Base-by-base conservation (phyloP, 2,797 vertebrate species). In the Alfaro cultratus region DNA sequence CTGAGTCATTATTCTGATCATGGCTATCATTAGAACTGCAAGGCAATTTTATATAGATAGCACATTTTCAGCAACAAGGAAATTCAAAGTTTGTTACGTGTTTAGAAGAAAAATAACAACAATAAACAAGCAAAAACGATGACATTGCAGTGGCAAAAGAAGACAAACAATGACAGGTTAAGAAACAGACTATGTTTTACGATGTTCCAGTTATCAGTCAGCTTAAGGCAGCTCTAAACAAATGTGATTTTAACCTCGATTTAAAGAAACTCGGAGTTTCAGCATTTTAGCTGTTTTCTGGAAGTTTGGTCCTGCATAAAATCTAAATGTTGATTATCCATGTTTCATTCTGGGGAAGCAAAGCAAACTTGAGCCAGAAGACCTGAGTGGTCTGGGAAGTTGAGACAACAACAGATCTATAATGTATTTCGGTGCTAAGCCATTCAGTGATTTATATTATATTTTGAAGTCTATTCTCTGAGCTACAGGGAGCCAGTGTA, bases 11-110 rank as follows among this genome's bases (percentile, higher is more conserved):
- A 72, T 77, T 80, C 49, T 67, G 57, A 49, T 83, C 46, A 47
- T 79, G 36, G 82, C 62, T 60, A 13, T 83, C 0, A 79, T 79
- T 80, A 13, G 78, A 85, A 84, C 36, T 83, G 53, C 53, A 29
- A 29, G 26, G 26, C 53, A 57, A n/a, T 29, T 57, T 57, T n/a
- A n/a, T 55, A 11, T 55, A 10, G 12, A 12, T 12, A 55, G 53
- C 26, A 55, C 26, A n/a, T 57, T 57, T 57, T 57, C 53, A 57
- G 53, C 53, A 57, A 29, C 26, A 57, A 57, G 53, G 26, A 29
- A 29, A 57, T 29, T n/a, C 1, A n/a, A 55, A 55, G 53, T 55
- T 12, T 7, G 1, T 55, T 55, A 55, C 10, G 26, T 12, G 53
- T 12, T 53, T 57, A n/a, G 53, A 57, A 57, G 26, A 29, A 29